phyloP scores from a whole-genome alignment of 2,113 vertebrate species.

The Nothocercus julius region DNA sequence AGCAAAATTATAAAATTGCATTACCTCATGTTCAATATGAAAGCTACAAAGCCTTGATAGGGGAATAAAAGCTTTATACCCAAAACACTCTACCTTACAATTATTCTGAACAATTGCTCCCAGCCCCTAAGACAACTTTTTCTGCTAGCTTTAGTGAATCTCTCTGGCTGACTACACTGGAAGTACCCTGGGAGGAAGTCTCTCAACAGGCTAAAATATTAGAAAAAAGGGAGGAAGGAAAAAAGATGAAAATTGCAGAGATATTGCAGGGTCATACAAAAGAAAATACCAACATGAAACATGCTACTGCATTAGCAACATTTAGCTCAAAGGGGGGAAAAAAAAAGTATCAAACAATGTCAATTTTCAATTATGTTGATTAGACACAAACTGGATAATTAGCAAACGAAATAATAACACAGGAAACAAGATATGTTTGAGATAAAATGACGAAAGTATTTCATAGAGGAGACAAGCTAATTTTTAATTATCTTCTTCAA shows the following conservation, averaged over 20 bases:
- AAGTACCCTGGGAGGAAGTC: neutral
- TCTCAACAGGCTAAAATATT: neutral
- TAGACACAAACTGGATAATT: slow-evolving; percentile 27
- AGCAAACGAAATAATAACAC: slow-evolving; percentile 35
- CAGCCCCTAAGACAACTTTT: neutral
- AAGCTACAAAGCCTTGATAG: neutral
- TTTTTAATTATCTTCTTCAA: neutral
- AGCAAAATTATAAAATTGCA: neutral
- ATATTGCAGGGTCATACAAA: rapidly evolving
- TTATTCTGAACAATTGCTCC: neutral
- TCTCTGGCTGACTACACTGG: neutral
- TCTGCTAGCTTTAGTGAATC: neutral
- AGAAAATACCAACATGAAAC: neutral
- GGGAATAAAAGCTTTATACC: slow-evolving; percentile 9
- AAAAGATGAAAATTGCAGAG: neutral
- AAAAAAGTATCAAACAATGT: neutral
- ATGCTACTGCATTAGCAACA: neutral
- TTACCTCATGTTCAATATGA: neutral
- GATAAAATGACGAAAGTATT: slow-evolving; percentile 31
- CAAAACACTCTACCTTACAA: neutral
- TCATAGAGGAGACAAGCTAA: neutral
- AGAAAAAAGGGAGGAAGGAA: neutral
- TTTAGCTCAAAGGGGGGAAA: neutral
- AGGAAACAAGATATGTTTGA: neutral
- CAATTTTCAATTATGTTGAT: slow-evolving; percentile 30